These are phyloP conservation scores for Drosophila bifasciata DNA, from an alignment of 1,140 invertebrate genomes.

Conservation along the genomic window DNA sequence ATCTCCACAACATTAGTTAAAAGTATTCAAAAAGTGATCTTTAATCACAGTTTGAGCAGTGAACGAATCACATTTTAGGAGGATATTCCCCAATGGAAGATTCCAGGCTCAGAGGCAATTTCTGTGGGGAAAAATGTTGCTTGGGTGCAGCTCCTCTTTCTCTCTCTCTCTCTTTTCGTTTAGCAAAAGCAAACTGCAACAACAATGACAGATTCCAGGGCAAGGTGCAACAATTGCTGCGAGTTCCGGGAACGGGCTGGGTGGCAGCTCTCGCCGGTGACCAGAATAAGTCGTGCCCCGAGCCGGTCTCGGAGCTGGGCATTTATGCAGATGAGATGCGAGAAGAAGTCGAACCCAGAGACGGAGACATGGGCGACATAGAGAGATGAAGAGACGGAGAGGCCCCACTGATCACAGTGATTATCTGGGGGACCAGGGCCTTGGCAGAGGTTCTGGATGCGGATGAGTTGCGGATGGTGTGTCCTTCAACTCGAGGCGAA, in stretches of 20 bases:
- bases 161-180: no score
- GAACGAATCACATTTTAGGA: no score
- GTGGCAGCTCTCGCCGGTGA: slow-evolving; percentile 34
- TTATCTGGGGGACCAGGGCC: slow-evolving; percentile 44
- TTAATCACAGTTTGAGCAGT: no score
- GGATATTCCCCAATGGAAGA: no score
- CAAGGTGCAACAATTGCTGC: slow-evolving; percentile 75
- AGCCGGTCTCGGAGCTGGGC: slow-evolving; percentile 4
- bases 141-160: slow-evolving; percentile 6
- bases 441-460: not conserved
- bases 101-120: no score
- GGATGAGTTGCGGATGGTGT: slow-evolving; percentile 23
- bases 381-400: not conserved
- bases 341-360: no score
- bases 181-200: slow-evolving; percentile 14
- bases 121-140: not conserved
- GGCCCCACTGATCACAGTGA: slow-evolving; percentile 56
- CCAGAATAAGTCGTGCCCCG: not conserved
- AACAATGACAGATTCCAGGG: slow-evolving; percentile 74
- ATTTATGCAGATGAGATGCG: slow-evolving; percentile 71
- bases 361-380: not conserved
- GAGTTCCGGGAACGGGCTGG: slow-evolving; percentile 72
- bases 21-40: no score
- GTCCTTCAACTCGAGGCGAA: slow-evolving; percentile 38
- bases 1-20: no score